These are phyloP conservation scores for Sparidentex hasta DNA, from an alignment of 2,797 vertebrate species.

Conservation along the genomic window DNA sequence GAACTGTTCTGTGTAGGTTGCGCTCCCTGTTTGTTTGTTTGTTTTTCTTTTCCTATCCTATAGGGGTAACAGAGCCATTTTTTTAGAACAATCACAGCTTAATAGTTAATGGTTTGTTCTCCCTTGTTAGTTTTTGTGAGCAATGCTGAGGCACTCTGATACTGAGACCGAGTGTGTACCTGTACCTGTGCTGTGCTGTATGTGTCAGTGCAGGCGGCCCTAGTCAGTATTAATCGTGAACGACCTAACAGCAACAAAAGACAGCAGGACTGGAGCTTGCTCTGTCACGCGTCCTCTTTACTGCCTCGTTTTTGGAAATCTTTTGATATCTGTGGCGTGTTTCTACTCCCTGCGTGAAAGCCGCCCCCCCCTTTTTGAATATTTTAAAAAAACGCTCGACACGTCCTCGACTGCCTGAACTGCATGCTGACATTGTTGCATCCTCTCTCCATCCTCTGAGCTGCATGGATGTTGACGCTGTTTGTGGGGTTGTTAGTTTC, in stretches of 20 bases:
- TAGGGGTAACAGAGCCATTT: slow-evolving; percentile 47
- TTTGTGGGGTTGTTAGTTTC: slow-evolving; percentile 26
- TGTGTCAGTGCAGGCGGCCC: slow-evolving; percentile 13
- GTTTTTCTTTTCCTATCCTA: slow-evolving; percentile 14
- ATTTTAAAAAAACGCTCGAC: slow-evolving; percentile 35
- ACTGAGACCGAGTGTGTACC: slow-evolving; percentile 37
- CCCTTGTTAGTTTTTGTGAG: slow-evolving; percentile 36
- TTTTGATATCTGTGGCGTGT: slow-evolving; percentile 48
- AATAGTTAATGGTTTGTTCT: slow-evolving; percentile 1
- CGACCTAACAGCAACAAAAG: slow-evolving; percentile 6
- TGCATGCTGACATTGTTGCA: slow-evolving; percentile 41
- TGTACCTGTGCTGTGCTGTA: slow-evolving; percentile 2
- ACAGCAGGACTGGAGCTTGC: background rate
- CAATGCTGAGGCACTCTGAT: slow-evolving; percentile 55
- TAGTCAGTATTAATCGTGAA: slow-evolving; percentile 19
- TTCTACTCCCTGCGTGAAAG: slow-evolving; percentile 20
- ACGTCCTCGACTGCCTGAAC: slow-evolving; percentile 32
- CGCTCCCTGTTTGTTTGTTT: slow-evolving; percentile 37
- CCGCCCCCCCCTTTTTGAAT: slow-evolving; percentile 42
- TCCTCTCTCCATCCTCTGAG: slow-evolving; percentile 31
- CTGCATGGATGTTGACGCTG: slow-evolving; percentile 33
- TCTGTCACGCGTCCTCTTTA: slow-evolving; percentile 9
- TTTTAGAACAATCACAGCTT: slow-evolving; percentile 54
- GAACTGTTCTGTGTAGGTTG: slow-evolving; percentile 38
- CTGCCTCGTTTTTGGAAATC: slow-evolving; percentile 42